Base-by-base conservation (phyloP, 2,888 invertebrate genomes). In the Acronicta aceris region DNA sequence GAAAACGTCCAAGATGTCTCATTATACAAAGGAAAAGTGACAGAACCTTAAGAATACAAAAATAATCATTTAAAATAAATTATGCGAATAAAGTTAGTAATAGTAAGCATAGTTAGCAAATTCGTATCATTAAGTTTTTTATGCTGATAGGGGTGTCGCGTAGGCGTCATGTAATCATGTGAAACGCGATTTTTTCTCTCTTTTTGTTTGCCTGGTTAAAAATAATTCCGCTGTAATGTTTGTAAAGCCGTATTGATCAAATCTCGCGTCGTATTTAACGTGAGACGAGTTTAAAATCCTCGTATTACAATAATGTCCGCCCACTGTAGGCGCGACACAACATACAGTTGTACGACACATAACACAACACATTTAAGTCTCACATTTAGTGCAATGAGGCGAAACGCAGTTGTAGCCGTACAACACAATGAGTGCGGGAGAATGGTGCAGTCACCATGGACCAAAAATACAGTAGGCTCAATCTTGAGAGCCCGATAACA, bases 351-450 rank as follows among this genome's bases (percentile, higher is more conserved):
- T n/a, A n/a, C 25, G 27, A 15, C 16, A 55, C 17, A 48, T 54
- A 49, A 59, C 17, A n/a, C 53, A 17, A 47, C 54, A 57, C 57
- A 61, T 59, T 62, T 46, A 45, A 60, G 50, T 57, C 59, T 60
- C 63, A 59, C 58, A 65, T 66, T 54, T 25, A 40, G 40, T 48
- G 57, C 56, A 58, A 62, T 62, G 61, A 61, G 40, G 57, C 57
- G 48, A 33, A 46, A 65, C 59, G 36, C 58, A 54, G 58, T 58
- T 43, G 59, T 33, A 40, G 71, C 45, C 52, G 47, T 43, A n/a
- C 40, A 33, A 40, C 52, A 60, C 62, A 56, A 66, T 33, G 49
- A 46, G 38, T 36, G 40, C 42, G 13, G 10, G 16, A n/a, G 33
- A 38, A 45, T 25, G 38, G 30, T 56, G 65, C 52, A 52, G 41